phyloP scores from a whole-genome alignment of 1,140 invertebrate genomes.

The Metaphire vulgaris region DNA sequence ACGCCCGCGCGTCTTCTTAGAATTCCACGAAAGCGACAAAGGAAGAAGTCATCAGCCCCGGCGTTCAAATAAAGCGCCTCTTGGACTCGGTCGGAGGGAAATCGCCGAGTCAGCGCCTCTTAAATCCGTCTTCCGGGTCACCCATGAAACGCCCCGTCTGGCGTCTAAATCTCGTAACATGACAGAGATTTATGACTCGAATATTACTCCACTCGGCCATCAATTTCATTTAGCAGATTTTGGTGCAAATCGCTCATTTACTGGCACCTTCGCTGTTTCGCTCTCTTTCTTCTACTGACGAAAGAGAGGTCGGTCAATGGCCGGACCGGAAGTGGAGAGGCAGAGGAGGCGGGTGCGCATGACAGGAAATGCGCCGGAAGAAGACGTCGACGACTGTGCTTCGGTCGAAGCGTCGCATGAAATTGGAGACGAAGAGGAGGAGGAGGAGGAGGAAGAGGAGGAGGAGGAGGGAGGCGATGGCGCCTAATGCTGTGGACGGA shows the following conservation, averaged over 20 bases:
- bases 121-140: background rate
- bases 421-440: too few species aligned
- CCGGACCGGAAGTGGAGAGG: background rate
- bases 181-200: background rate
- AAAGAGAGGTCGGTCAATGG: too few species aligned
- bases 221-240: constrained; percentile 1
- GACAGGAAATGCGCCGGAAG: background rate
- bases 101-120: too few species aligned
- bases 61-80: too few species aligned
- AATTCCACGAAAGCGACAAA: too few species aligned
- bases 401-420: too few species aligned
- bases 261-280: background rate
- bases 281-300: background rate
- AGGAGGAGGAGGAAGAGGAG: too few species aligned
- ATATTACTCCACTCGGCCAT: background rate
- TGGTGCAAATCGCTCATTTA: background rate
- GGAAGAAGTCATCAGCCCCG: too few species aligned
- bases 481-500: too few species aligned
- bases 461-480: too few species aligned
- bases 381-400: background rate
- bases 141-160: background rate
- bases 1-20: too few species aligned
- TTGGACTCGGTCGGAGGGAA: too few species aligned
- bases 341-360: background rate
- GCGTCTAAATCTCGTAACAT: background rate